Evolutionary conservation across 2,797 vertebrate genomes (phyloP).

Genomic region (Cirrhinus molitorella): DNA sequence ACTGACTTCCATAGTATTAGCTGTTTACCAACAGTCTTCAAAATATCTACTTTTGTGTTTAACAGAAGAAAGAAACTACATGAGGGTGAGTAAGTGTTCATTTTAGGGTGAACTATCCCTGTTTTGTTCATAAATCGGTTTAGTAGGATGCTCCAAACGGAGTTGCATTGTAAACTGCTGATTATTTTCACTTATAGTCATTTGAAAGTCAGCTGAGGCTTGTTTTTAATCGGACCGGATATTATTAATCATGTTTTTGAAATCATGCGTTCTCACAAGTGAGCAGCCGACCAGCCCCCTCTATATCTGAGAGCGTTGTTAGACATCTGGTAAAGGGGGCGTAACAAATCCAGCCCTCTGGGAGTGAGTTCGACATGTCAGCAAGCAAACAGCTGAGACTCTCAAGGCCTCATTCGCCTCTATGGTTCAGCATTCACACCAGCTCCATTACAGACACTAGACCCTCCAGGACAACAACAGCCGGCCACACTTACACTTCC

Average conservation of each 20-base stretch:
- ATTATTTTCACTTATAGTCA: constrained; percentile 11
- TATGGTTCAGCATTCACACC: constrained; percentile 13
- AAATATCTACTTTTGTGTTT: no score
- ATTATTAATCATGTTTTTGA: constrained; percentile 38
- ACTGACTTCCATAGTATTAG: background rate
- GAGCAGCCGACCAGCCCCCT: constrained; percentile 33
- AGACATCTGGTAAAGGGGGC: constrained; percentile 55
- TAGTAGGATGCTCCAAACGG: background rate
- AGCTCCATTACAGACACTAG: constrained; percentile 42
- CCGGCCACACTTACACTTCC: background rate
- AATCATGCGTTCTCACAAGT: constrained; percentile 15
- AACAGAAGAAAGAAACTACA: background rate
- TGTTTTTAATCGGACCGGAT: constrained; percentile 27
- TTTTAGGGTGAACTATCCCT: background rate
- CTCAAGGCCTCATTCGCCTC: constrained; percentile 27
- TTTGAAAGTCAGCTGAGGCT: constrained; percentile 31
- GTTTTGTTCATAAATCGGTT: no score
- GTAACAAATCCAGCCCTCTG: constrained; percentile 57
- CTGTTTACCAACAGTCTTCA: no score
- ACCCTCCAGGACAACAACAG: constrained; percentile 36
- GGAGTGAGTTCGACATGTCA: constrained; percentile 50
- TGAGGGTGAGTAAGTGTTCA: background rate
- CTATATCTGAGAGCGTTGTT: constrained; percentile 41
- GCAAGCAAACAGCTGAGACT: constrained; percentile 65
- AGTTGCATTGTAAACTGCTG: background rate